Conservation (phyloP, 2,888 invertebrate genomes). For the Molorchus minor region DNA sequence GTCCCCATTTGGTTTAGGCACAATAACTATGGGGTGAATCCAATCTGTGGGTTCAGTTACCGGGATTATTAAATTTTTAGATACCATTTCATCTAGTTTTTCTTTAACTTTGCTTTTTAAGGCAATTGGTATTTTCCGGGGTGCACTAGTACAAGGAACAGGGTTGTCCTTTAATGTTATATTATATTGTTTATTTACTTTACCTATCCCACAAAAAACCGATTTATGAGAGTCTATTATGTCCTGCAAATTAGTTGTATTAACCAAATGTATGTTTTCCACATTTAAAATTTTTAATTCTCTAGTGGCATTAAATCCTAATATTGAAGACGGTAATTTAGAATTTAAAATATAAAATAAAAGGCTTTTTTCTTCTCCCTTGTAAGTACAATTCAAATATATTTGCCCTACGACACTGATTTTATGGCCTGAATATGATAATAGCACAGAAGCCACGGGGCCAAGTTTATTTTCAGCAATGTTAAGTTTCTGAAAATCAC, state of each 20-base stretch:
- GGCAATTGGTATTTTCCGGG: conserved; percentile 29
- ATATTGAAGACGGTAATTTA: too few species aligned
- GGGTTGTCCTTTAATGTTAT: conserved; percentile 26
- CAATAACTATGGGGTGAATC: conserved; percentile 23
- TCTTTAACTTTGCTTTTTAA: conserved; percentile 27
- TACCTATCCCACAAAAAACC: conserved; percentile 26
- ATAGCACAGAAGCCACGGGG: not conserved
- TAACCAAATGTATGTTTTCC: not conserved
- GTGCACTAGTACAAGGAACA: conserved; percentile 19
- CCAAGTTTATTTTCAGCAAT: not conserved
- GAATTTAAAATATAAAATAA: too few species aligned
- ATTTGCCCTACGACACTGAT: too few species aligned
- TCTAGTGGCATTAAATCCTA: not conserved
- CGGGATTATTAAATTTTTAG: conserved; percentile 8
- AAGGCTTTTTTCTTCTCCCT: too few species aligned
- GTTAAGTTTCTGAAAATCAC: conserved; percentile 11
- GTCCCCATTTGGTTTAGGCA: conserved; percentile 21
- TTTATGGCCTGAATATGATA: conserved; percentile 4
- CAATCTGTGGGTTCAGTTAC: conserved; percentile 26
- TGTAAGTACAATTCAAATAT: too few species aligned
- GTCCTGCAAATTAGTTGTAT: not conserved
- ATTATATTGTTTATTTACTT: conserved; percentile 19
- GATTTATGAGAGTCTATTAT: conserved; percentile 1
- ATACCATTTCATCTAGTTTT: conserved; percentile 23
- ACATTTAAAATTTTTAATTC: not conserved